Conservation (phyloP, 2,797 vertebrate genomes). For the Cheirogaleus major region DNA sequence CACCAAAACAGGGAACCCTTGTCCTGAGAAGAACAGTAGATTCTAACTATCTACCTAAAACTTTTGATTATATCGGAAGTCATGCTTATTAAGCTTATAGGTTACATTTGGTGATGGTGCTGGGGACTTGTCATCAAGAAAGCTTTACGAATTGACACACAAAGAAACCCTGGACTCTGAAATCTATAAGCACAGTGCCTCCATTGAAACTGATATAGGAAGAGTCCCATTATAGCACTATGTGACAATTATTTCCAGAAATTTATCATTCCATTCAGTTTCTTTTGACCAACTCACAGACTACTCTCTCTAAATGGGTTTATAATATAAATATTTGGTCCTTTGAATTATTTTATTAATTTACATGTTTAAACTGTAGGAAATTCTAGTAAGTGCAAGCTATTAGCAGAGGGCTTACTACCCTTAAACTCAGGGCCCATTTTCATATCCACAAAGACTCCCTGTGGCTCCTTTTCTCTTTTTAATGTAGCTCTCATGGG, state of each 20-base stretch:
- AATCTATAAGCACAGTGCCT: neutral
- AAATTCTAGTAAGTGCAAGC: neutral
- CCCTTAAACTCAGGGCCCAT: neutral
- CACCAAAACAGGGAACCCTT: no score
- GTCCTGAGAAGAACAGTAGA: no score
- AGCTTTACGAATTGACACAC: neutral
- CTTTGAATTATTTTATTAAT: conserved; percentile 22
- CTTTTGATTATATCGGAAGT: neutral
- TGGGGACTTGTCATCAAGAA: neutral
- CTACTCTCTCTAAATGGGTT: neutral
- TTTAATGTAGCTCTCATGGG: neutral
- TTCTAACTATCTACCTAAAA: no score
- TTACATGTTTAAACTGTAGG: neutral
- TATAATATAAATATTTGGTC: conserved; percentile 1
- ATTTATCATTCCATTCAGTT: neutral
- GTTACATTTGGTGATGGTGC: neutral
- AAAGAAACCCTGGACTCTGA: neutral
- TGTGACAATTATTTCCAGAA: neutral
- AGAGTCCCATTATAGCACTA: neutral
- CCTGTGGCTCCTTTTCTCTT: neutral
- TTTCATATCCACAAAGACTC: neutral
- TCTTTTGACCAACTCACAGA: neutral
- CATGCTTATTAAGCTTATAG: neutral
- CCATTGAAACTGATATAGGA: neutral
- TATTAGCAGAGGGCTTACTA: neutral